Evolutionary conservation across 2,113 vertebrate species (phyloP), one percentile per base, ranked within the genome.

Genomic region (Uropsilus gracilis): DNA sequence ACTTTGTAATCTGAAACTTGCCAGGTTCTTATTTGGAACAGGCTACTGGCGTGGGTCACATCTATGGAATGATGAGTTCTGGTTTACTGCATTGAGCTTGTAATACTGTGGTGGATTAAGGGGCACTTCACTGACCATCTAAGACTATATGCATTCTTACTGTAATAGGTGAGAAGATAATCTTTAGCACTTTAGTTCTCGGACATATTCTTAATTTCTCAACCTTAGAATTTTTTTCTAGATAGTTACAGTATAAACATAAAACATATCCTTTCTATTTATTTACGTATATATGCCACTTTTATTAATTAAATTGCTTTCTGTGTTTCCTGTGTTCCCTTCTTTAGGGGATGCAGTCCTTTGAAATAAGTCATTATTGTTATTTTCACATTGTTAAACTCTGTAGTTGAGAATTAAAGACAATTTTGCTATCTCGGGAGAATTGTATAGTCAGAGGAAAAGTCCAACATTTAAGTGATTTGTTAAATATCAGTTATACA

Each of bases 241-340:
- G n/a, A n/a, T n/a, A n/a, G n/a, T n/a, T n/a, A n/a, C n/a, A n/a
- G n/a, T n/a, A n/a, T n/a, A n/a, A n/a, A n/a, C n/a, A n/a, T n/a
- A n/a, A n/a, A n/a, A n/a, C n/a, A n/a, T n/a, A n/a, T n/a, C n/a
- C n/a, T n/a, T n/a, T n/a, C n/a, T n/a, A n/a, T n/a, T n/a, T n/a
- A n/a, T n/a, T n/a, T n/a, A n/a, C n/a, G 11, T 77, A 22, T 69
- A 30, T 76, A 37, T 77, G 18, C 94, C 28, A 91, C 30, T 61
- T 96, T 96, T 78, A 22, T 73, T 32, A 68, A 20, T 77, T 55
- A 57, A 63, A 48, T 90, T 73, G 59, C 77, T 91, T 95, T 83
- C 57, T 83, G 6, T 55, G 48, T 50, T 61, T 7, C 8, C 30
- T 85, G 1, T 69, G 30, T 83, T 94, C 24, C 39, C 39, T 80